Evolutionary conservation across 2,113 vertebrate species (phyloP).

Genomic region (Ciconia maguari): DNA sequence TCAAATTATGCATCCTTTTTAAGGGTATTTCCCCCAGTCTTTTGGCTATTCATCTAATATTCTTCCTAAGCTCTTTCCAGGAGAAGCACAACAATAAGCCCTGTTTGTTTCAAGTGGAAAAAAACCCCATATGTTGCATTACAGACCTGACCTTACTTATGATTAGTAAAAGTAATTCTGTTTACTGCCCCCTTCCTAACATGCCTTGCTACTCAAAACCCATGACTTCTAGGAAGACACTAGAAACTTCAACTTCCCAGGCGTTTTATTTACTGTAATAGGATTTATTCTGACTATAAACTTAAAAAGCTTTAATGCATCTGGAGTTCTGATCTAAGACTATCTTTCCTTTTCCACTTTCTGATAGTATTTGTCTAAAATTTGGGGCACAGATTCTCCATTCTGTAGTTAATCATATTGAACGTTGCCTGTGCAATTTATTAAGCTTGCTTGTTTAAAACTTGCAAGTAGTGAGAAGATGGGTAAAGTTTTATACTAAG

Average conservation of each 20-base stretch:
- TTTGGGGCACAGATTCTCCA: neutral
- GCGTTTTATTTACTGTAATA: neutral
- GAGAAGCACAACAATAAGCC: slow-evolving; percentile 22
- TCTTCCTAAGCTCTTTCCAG: slow-evolving; percentile 49
- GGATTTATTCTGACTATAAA: neutral
- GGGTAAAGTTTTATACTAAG: neutral
- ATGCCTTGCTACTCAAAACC: neutral
- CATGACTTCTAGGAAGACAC: neutral
- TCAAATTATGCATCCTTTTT: neutral
- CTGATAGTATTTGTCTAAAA: neutral
- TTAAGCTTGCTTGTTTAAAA: neutral
- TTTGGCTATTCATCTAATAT: neutral
- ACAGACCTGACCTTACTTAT: slow-evolving; percentile 30
- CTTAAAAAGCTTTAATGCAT: neutral
- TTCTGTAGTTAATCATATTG: neutral
- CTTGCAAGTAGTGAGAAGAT: neutral
- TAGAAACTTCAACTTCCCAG: neutral
- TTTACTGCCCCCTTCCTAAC: neutral
- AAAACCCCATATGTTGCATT: neutral
- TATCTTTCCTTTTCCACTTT: neutral
- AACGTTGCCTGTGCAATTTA: neutral
- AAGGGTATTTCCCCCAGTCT: neutral
- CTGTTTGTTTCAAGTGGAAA: slow-evolving; percentile 38
- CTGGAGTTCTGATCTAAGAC: neutral
- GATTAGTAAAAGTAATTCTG: slow-evolving; percentile 39